Evolutionary conservation across 1,140 invertebrate species (phyloP), one percentile per base, ranked within the genome.

Genomic region (Heliconius congener): DNA sequence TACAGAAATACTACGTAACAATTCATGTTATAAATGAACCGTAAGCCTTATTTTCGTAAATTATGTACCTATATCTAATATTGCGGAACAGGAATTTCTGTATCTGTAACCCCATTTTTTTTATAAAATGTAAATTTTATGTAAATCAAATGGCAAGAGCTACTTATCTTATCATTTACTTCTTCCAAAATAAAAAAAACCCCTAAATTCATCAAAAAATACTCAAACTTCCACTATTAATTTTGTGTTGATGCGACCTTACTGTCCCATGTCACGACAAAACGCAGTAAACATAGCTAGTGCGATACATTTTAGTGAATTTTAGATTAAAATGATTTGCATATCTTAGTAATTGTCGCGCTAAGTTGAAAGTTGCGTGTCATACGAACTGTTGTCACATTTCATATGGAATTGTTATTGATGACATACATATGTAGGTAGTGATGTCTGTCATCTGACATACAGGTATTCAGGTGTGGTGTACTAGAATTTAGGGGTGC

Each of bases 211-310:
- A 8, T 50, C 42, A 71, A 75, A 66, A 79, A 42, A 55, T 79
- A 72, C 60, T 18, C 19, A n/a, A 72, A 39, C 19, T 27, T 74
- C n/a, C 13, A 71, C 74, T 30, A 76, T 76, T 70, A 81, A 42
- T 81, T 81, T 81, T 18, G 74, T 55, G 71, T 27, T 9, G 39
- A 19, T 19, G 75, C 57, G 70, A 79, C 55, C 85, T 90, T 91
- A 94, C 91, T 88, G 87, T 92, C 88, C 88, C 82, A 87, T 90
- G 89, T 88, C 92, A 93, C 88, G 91, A 76, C 83, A 91, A 85
- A 77, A 82, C 84, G 85, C 85, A 84, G 84, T 91, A 91, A 91
- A 90, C 78, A 79, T 81, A 78, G 84, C 84, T 86, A 85, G 74
- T 84, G 74, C 80, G 82, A 89, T 91, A 90, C 89, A 92, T 89